Conservation (phyloP, 2,113 vertebrate species). For the Poecile atricapillus region DNA sequence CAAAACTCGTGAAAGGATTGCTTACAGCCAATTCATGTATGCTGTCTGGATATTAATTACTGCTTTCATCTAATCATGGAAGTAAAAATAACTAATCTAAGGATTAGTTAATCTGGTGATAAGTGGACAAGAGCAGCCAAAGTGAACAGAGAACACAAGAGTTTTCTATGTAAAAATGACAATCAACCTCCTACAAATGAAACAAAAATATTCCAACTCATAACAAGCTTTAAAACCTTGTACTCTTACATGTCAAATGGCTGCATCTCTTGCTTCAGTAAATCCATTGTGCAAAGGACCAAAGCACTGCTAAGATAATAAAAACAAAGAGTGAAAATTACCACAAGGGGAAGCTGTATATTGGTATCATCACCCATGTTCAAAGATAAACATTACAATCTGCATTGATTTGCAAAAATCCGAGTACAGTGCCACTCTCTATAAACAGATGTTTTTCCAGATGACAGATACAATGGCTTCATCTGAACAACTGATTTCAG, state of each 20-base stretch:
- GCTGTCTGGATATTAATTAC: background rate
- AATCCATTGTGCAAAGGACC: background rate
- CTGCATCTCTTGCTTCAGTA: background rate
- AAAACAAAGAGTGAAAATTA: background rate
- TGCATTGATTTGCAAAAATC: background rate
- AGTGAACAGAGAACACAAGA: background rate
- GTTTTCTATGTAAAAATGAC: rapidly evolving
- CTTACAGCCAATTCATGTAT: rapidly evolving
- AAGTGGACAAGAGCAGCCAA: background rate
- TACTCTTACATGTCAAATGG: background rate
- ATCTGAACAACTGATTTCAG: background rate
- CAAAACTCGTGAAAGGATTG: background rate
- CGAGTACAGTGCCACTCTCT: background rate
- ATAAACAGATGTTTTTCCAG: background rate
- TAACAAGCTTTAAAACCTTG: background rate
- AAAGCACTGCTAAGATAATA: background rate
- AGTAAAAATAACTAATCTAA: background rate
- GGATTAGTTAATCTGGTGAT: too few species aligned
- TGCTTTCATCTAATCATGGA: background rate
- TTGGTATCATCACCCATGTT: background rate
- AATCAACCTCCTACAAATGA: background rate
- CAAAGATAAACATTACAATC: background rate
- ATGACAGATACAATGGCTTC: background rate
- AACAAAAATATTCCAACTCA: background rate
- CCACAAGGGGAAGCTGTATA: background rate